Base-by-base conservation (phyloP, 2,113 vertebrate genomes). In the Lophotis ruficrista region DNA sequence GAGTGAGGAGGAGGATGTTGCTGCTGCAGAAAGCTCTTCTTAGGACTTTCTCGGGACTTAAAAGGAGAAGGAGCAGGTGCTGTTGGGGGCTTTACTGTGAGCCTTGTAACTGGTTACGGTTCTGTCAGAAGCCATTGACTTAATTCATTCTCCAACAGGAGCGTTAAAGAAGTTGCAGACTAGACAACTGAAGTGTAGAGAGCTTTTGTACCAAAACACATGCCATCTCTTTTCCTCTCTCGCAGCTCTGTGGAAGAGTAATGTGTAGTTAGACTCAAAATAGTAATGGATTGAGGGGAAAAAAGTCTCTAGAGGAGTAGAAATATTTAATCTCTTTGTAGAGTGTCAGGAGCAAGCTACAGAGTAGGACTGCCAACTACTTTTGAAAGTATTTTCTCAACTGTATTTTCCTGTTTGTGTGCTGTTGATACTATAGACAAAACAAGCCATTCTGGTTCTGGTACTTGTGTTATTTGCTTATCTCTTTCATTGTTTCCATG, bases 401-500 rank as follows among this genome's bases (percentile, higher is more conserved):
- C 76, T 64, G 28, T 76, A 0, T 84, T 78, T 94, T 91, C 86
- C 28, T 73, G 48, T 76, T 45, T 60, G 72, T 78, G 27, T 33
- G 24, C 30, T 56, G n/a, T 65, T 83, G 41, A 16, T 89, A 12
- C 33, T 76, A 16, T 31, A 82, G 37, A 22, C 53, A 50, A 69
- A 96, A 91, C 89, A 79, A 95, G 93, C 89, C 4, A 0, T 93
- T 92, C 91, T 96, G 84, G 80, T 97, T 95, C 94, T 93, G 61
- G 61, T 71, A 51, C 76, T 87, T 57, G 13, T 51, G 31, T 47
- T 95, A 16, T 61, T 96, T 95, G 90, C 90, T 95, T 93, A 94
- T 96, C 86, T 92, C 69, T 70, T 75, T 69, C 38, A 18, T 73
- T 68, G 65, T 85, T 95, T 89, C 70, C 7, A 2, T 78, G 73